Evolutionary conservation across 1,140 invertebrate genomes (phyloP), one percentile per base, ranked within the genome.

Genomic region (Tetraneura akinire): DNA sequence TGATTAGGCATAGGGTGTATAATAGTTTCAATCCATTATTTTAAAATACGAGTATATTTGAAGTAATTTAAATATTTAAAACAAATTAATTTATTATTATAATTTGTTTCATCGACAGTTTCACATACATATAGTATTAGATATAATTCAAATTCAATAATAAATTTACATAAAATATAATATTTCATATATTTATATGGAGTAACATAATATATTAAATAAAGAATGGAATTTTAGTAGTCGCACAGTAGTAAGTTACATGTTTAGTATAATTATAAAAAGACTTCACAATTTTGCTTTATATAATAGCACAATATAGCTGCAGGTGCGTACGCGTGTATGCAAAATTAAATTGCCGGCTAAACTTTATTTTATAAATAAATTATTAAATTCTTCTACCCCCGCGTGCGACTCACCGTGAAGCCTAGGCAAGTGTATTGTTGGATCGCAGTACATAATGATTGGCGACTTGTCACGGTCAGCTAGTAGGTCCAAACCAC

Each of bases 401-500:
- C 18, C 29, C 18, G 23, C 4, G 26, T 21, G n/a, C 4, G 37
- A 78, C 74, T 78, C 74, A 78, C 74, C 74, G 42, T 78, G 74
- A 78, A 78, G 74, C 29, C 74, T 78, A 14, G 74, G 74, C 74
- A 71, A 71, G 37, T 55, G 66, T 45, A 37, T 57, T 32, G 55
- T 29, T n/a, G 74, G 55, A 29, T 78, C 74, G 37, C 74, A 78
- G 57, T 45, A 78, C 74, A 78, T 78, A 10, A 78, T 78, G 51
- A 62, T 45, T 23, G 74, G 74, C 11, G 74, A 78, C 37, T 62
- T 26, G 37, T 80, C 51, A 16, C 81, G 82, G 49, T 84, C 84
- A 57, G 92, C 91, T 83, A 92, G 90, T 82, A 92, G 89, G 84
- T 93, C 92, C 80, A 93, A 87, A 45, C 92, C 92, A 85, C 92